A percentile compares a stretch with the other conserved stretches of the same genome.
phyloP scores from a whole-genome alignment of 2,888 invertebrate species.

The Lasius fuliginosus region DNA sequence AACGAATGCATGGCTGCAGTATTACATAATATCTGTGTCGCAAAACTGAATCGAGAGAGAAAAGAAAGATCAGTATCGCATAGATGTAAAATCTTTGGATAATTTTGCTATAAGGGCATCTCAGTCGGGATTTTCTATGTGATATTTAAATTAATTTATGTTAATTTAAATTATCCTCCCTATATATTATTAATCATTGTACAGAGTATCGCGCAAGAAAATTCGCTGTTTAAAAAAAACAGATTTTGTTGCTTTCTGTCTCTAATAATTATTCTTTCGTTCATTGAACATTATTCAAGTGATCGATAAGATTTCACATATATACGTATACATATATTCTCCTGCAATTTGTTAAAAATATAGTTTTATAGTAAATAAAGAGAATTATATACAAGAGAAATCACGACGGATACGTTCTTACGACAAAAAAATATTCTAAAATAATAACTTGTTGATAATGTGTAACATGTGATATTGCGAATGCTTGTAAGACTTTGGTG shows the following conservation, averaged over 20 bases:
- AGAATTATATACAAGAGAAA: conserved; percentile 47
- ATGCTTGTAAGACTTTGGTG: neutral
- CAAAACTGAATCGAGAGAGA: conserved; percentile 64
- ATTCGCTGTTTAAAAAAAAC: neutral
- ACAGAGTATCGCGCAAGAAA: neutral
- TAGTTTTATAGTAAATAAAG: conserved; percentile 85
- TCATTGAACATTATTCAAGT: conserved; percentile 61
- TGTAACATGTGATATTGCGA: neutral
- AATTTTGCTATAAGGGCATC: conserved; percentile 59
- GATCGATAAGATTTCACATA: conserved; percentile 72
- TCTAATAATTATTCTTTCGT: conserved; percentile 62
- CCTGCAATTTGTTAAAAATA: conserved; percentile 83
- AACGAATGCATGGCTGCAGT: conserved; percentile 73
- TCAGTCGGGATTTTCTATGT: conserved; percentile 24
- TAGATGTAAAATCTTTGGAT: conserved; percentile 11
- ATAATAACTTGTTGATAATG: neutral
- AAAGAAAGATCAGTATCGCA: conserved; percentile 16
- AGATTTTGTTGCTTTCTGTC: conserved; percentile 39
- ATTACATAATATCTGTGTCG: conserved; percentile 74
- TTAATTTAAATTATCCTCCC: conserved; percentile 31
- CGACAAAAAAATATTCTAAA: neutral
- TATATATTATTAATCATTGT: conserved; percentile 12
- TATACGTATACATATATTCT: conserved; percentile 79
- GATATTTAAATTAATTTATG: conserved; percentile 49
- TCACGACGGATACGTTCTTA: neutral